Evolutionary conservation across 2,888 invertebrate genomes (phyloP).

Genomic region (Hypolimnas misippus): DNA sequence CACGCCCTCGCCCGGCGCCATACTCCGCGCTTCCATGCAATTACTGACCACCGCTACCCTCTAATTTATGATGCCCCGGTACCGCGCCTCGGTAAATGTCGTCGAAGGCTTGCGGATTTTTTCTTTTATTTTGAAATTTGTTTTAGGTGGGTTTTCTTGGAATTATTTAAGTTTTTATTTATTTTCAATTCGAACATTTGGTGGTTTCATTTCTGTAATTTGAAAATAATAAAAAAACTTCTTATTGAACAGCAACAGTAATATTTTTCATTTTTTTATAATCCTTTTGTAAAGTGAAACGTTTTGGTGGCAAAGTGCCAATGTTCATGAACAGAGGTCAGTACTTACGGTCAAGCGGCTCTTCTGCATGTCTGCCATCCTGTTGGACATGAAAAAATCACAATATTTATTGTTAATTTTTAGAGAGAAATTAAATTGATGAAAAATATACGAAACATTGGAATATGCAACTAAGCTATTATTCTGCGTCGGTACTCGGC

Average conservation of each 20-base stretch:
- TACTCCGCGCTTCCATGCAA: constrained; percentile 50
- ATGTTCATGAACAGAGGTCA: constrained; percentile 3
- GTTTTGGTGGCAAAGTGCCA: background rate
- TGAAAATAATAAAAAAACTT: background rate
- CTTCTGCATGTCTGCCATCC: background rate
- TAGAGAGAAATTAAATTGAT: background rate
- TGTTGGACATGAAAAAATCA: background rate
- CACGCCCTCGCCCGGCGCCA: constrained; percentile 45
- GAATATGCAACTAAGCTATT: constrained; percentile 26
- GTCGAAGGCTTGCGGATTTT: constrained; percentile 34
- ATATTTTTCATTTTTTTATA: background rate
- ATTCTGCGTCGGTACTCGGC: constrained; percentile 42
- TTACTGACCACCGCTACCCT: constrained; percentile 53
- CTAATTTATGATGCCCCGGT: constrained; percentile 73
- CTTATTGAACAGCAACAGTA: background rate
- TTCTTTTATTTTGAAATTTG: constrained; percentile 7
- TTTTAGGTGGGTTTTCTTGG: constrained; percentile 2
- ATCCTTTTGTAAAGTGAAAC: constrained; percentile 2
- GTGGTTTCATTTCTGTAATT: no score
- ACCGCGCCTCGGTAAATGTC: constrained; percentile 53
- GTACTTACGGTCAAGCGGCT: background rate
- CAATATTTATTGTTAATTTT: constrained; percentile 1
- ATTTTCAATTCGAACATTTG: background rate
- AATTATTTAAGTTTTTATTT: background rate
- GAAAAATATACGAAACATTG: constrained; percentile 21